Evolutionary conservation across 2,888 invertebrate species (phyloP).

Genomic region (Nymphalis polychloros): DNA sequence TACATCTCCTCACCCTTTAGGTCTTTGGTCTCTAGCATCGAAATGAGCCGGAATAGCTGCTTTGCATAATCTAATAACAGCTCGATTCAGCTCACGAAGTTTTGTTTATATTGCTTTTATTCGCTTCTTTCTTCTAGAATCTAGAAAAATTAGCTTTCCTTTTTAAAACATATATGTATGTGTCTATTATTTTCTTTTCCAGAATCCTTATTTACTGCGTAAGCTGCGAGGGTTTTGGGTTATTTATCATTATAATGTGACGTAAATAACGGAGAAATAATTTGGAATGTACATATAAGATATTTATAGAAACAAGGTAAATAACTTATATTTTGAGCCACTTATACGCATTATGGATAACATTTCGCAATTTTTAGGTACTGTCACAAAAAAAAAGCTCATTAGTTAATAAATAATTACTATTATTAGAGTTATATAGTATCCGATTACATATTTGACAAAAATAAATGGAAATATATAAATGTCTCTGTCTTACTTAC

Average conservation of each 20-base stretch:
- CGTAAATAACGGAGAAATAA: background rate
- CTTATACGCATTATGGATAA: no score
- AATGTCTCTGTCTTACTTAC: no score
- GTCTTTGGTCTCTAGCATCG: constrained; percentile 24
- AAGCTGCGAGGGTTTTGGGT: background rate
- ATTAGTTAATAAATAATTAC: no score
- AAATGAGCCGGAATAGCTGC: constrained; percentile 26
- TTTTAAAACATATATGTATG: background rate
- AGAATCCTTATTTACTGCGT: background rate
- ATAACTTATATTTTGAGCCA: no score
- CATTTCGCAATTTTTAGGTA: no score
- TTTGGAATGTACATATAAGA: background rate
- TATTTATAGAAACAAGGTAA: background rate
- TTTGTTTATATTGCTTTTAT: constrained; percentile 26
- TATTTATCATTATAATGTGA: background rate
- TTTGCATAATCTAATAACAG: constrained; percentile 36
- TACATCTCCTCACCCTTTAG: constrained; percentile 16
- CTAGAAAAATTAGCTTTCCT: constrained; percentile 4
- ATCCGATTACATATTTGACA: no score
- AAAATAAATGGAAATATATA: no score
- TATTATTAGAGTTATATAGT: no score
- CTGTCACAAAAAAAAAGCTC: no score
- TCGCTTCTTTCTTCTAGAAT: constrained; percentile 13
- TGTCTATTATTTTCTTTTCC: no score
- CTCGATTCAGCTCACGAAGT: constrained; percentile 27